Percentiles rank a stretch among this genome's conserved stretches.
Evolutionary conservation across 2,797 vertebrate species (phyloP).

Genomic region (Sarcoramphus papa): DNA sequence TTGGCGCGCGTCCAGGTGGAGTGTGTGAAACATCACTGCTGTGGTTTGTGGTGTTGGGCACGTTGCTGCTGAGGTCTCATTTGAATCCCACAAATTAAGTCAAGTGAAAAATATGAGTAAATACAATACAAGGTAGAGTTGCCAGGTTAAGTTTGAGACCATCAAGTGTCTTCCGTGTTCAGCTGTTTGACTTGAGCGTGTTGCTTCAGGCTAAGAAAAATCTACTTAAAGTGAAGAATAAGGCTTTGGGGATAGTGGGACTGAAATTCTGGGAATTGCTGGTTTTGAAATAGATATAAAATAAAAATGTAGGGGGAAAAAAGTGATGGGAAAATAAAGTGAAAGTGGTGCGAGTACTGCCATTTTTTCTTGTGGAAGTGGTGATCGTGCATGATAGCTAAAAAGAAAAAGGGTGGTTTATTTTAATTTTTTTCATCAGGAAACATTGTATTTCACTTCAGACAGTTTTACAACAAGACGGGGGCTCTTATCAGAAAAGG

Average conservation of each 20-base stretch:
- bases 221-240: not conserved
- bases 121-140: not conserved
- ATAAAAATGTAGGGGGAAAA: not conserved
- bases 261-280: not conserved
- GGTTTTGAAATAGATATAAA: not conserved
- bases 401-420: not conserved
- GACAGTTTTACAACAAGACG: not conserved
- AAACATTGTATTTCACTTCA: not conserved
- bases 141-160: not conserved
- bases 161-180: not conserved
- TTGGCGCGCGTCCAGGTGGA: not conserved
- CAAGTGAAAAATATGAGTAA: not conserved
- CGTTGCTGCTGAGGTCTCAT: not conserved
- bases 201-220: not conserved
- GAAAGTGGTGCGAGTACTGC: not conserved
- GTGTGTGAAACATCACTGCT: not conserved
- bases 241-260: not conserved
- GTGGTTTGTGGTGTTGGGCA: not conserved
- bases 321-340: not conserved
- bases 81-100: not conserved
- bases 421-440: not conserved
- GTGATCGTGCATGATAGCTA: not conserved
- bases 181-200: not conserved
- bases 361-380: not conserved
- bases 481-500: not conserved